A percentile compares a stretch with the other conserved stretches of the same genome.
These are phyloP conservation scores for Artibeus lituratus DNA, from an alignment of 2,797 vertebrate species.

Conservation along the genomic window DNA sequence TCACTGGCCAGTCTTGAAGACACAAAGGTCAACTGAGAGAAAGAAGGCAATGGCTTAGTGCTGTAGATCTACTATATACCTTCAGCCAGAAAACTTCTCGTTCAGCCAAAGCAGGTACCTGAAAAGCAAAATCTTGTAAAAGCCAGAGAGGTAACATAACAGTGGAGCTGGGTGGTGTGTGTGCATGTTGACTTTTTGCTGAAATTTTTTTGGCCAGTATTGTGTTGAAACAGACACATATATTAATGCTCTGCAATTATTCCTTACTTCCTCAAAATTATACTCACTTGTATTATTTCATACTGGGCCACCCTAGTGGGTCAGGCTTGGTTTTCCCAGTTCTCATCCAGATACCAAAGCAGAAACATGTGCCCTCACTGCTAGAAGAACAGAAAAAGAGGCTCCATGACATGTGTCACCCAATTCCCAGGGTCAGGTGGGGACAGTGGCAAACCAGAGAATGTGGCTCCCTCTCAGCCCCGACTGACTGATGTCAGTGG, in stretches of 20 bases:
- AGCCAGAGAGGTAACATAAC: not conserved
- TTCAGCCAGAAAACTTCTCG: not conserved
- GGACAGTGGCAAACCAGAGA: not conserved
- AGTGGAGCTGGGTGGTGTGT: not conserved
- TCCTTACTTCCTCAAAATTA: not conserved
- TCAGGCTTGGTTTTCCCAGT: not conserved
- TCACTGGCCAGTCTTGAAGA: not conserved
- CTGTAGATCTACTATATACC: not conserved
- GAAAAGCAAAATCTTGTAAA: not conserved
- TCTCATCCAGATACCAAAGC: fast-evolving
- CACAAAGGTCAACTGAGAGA: not conserved
- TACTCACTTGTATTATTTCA: not conserved
- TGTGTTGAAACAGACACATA: not conserved
- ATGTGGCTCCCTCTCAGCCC: no score
- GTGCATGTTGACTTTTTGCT: not conserved
- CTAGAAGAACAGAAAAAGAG: not conserved
- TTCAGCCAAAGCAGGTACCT: not conserved
- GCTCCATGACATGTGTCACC: not conserved
- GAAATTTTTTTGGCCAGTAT: not conserved
- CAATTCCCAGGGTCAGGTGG: not conserved
- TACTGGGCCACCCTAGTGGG: not conserved
- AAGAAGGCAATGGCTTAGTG: not conserved
- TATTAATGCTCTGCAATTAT: no score
- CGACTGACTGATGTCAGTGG: not conserved
- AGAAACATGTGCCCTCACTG: not conserved